Percentiles rank a stretch among this genome's conserved stretches.
Conservation (phyloP, 2,888 invertebrate genomes). For the Tortrix viridana region DNA sequence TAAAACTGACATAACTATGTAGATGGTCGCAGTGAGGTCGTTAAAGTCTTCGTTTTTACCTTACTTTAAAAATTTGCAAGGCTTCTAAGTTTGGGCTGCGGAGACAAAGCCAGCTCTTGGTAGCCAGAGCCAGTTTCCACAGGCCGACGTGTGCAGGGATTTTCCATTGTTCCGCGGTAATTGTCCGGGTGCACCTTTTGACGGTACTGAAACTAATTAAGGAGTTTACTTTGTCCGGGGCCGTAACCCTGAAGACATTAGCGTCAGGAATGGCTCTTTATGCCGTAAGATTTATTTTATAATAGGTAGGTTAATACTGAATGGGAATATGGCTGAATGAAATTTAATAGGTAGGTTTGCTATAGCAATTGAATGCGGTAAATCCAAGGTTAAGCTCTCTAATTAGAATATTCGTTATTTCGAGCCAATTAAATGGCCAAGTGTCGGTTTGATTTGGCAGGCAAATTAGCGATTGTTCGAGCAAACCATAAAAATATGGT, state of each 20-base stretch:
- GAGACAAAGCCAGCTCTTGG: slow-evolving; percentile 26
- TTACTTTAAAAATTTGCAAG: not conserved
- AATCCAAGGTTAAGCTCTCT: not conserved
- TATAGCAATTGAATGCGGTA: not conserved
- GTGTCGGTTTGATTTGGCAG: not conserved
- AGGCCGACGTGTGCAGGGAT: slow-evolving; percentile 25
- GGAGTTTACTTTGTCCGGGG: slow-evolving; percentile 31
- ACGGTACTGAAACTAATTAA: slow-evolving; percentile 33
- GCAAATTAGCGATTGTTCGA: no score
- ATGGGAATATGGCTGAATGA: not conserved
- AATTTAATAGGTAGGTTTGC: not conserved
- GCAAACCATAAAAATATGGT: no score
- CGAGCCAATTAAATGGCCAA: not conserved
- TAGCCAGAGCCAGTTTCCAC: slow-evolving; percentile 20
- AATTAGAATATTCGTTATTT: not conserved
- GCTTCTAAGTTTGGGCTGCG: slow-evolving; percentile 13
- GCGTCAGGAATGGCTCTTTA: slow-evolving; percentile 10
- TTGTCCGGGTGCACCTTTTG: slow-evolving; percentile 37
- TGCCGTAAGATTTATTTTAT: not conserved
- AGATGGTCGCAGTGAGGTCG: not conserved
- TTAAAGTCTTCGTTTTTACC: not conserved
- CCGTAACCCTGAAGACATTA: slow-evolving; percentile 20
- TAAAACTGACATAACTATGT: not conserved
- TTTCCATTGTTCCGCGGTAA: slow-evolving; percentile 25
- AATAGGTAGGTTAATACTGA: not conserved